Evolutionary conservation across 2,888 invertebrate genomes (phyloP).

Genomic region (Cristatella mucedo): DNA sequence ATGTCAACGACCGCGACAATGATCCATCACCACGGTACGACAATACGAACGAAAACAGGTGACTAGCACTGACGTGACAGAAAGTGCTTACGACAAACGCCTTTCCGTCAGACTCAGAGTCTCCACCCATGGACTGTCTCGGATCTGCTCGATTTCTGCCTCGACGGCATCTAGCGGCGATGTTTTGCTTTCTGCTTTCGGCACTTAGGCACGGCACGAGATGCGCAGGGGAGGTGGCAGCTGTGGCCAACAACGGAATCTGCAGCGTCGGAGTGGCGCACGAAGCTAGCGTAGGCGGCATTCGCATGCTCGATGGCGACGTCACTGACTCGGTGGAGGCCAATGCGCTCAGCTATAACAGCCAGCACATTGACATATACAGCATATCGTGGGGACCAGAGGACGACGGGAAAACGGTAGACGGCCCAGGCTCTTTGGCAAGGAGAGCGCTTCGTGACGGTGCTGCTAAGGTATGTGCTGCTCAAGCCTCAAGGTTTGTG

Average conservation of each 20-base stretch:
- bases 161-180: neutral
- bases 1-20: conserved; percentile 85
- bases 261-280: conserved; percentile 93
- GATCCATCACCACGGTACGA: conserved; percentile 97
- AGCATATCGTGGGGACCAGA: conserved; percentile 95
- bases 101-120: neutral
- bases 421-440: conserved; percentile 88
- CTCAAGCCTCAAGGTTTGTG: too few relatives aligned
- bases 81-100: too few relatives aligned
- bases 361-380: conserved; percentile 94
- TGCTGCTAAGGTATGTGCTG: conserved; percentile 65
- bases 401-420: conserved; percentile 93
- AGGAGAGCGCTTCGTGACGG: conserved; percentile 88
- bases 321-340: conserved; percentile 98
- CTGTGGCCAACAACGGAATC: conserved; percentile 78
- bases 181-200: neutral
- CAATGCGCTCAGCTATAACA: conserved; percentile 74
- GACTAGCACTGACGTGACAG: too few relatives aligned
- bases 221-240: conserved; percentile 94
- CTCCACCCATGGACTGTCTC: neutral
- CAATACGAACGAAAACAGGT: conserved; percentile 75
- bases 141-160: neutral
- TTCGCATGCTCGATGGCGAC: conserved; percentile 93
- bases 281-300: conserved; percentile 85
- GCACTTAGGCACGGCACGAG: conserved; percentile 51